phyloP scores from a whole-genome alignment of 2,797 vertebrate genomes.

The Sebastiscus albofasciatus region DNA sequence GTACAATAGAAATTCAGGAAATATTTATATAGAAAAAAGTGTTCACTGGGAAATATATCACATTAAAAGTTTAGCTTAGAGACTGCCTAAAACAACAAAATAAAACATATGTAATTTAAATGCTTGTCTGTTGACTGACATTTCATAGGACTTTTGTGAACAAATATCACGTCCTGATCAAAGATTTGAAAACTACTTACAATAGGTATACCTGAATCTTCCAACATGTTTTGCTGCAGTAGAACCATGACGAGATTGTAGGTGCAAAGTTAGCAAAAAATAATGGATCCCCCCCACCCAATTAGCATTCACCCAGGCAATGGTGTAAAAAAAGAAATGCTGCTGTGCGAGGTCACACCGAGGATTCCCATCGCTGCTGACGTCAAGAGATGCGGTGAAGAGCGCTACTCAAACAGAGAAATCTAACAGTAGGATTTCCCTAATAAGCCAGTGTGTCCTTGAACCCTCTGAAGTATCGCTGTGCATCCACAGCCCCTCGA shows the following conservation, averaged over 20 bases:
- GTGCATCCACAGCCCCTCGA: constrained; percentile 13
- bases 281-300: not conserved
- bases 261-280: constrained; percentile 11
- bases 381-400: constrained; percentile 33
- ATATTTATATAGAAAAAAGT: not conserved
- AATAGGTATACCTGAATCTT: not conserved
- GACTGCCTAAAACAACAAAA: not conserved
- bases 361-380: constrained; percentile 55
- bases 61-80: not conserved
- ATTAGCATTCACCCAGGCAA: constrained; percentile 24
- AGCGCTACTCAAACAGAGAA: constrained; percentile 6
- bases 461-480: constrained; percentile 32
- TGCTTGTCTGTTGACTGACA: not conserved
- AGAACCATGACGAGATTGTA: not conserved
- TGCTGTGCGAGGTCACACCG: constrained; percentile 11
- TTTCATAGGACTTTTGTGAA: not conserved
- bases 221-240: not conserved
- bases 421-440: constrained; percentile 39
- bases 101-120: not conserved
- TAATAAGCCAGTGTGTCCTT: constrained; percentile 55
- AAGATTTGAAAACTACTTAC: not conserved
- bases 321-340: constrained; percentile 25
- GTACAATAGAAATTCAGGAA: not conserved
- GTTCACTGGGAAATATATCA: not conserved
- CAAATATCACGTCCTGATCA: not conserved